Base-by-base conservation (phyloP, 1,140 invertebrate species). In the Panagrolaimus sp. region DNA sequence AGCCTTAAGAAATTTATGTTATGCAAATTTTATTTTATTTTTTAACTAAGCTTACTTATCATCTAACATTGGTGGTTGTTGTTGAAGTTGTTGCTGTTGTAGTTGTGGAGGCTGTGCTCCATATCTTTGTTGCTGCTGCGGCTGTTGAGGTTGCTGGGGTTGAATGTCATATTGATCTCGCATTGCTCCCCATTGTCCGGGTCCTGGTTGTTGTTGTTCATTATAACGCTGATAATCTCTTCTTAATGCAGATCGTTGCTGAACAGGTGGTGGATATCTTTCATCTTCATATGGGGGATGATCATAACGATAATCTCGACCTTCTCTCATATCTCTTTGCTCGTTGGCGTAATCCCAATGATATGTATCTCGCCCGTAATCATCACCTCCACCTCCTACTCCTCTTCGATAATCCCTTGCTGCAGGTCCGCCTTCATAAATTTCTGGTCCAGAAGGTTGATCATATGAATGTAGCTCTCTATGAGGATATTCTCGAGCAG, bases 281-380 rank as follows among this genome's bases (percentile, higher is more conserved):
- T 57, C 51, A 23, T 57, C 51, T 16, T 57, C 51, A 57, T 57
- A 57, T 38, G 51, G 51, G n/a, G 51, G 51, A 16, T 57, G 51
- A 57, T 57, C 51, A 25, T 57, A 57, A 9, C 51, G 51, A 57
- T 57, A 57, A 25, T 57, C 31, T 23, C 51, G 11, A 25, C 14
- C n/a, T 25, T 57, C 51, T 57, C 51, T 13, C 16, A 27, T 20
- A 25, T 57, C 51, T 16, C 51, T 57, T 20, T 20, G 9, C 51
- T 57, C 51, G 27, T 11, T 27, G 20, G n/a, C 38, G 11, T 66
- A 66, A 25, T 66, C 65, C 31, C 31, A 38, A 8, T 42, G 66
- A 67, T 67, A 61, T 20, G 48, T 46, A 27, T 38, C 31, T 8
- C 47, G 25, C n/a, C 57, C 66, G 48, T 67, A 67, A n/a, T 48